These are phyloP conservation scores for Alligator mississippiensis DNA, from an alignment of 2,113 vertebrate genomes.

Conservation along the genomic window DNA sequence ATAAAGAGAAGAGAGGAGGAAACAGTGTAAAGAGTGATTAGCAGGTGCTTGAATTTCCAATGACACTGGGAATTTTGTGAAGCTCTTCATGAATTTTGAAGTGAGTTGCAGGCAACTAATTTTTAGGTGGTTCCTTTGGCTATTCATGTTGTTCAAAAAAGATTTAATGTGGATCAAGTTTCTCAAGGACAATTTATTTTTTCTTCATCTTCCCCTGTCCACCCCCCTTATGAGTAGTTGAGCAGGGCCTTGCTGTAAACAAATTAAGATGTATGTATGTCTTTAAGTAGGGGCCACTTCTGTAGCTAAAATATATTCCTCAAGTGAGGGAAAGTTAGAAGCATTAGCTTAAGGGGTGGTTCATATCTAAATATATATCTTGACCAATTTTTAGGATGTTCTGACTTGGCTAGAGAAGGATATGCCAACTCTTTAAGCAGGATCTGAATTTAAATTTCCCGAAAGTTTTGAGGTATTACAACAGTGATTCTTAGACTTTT, in stretches of 20 bases:
- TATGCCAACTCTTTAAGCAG: background rate
- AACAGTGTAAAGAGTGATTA: background rate
- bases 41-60: background rate
- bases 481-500: too few species aligned
- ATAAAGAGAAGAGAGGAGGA: background rate
- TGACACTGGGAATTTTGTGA: background rate
- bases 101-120: background rate
- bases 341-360: background rate
- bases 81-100: background rate
- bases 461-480: background rate
- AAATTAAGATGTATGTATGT: background rate
- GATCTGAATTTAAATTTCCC: background rate
- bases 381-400: background rate
- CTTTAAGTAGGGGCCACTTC: background rate
- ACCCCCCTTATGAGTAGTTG: background rate
- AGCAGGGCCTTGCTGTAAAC: background rate
- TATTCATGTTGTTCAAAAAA: slow-evolving; percentile 5
- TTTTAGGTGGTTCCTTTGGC: background rate
- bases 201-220: background rate
- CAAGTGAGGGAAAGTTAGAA: background rate
- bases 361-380: background rate
- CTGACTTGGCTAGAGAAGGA: background rate
- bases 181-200: background rate
- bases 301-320: background rate
- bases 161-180: background rate